These are phyloP conservation scores for Aythya baeri DNA, from an alignment of 2,113 vertebrate species.

Conservation along the genomic window DNA sequence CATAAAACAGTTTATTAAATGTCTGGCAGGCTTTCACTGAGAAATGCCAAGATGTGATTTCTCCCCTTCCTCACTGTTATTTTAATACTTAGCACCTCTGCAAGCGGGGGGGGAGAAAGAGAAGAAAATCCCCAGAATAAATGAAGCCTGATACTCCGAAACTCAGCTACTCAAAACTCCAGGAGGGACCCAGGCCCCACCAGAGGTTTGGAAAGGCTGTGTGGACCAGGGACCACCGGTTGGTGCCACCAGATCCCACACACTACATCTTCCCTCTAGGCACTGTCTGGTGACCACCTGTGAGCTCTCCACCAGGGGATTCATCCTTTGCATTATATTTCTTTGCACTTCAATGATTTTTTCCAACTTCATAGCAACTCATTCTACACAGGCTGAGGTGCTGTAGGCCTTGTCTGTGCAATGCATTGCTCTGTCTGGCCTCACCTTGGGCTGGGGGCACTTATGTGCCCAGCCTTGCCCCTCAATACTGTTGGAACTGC, in stretches of 20 bases:
- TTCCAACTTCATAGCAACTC: neutral
- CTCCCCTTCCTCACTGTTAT: neutral
- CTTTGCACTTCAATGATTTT: neutral
- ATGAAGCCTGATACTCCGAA: neutral
- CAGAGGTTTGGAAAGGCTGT: neutral
- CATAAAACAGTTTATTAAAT: slow-evolving; percentile 56
- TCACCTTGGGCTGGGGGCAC: neutral
- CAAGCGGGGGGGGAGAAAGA: neutral
- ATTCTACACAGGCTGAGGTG: neutral
- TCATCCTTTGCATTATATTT: neutral
- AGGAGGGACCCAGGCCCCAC: neutral
- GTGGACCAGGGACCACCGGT: neutral
- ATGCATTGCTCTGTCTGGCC: neutral
- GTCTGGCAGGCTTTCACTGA: slow-evolving; percentile 29
- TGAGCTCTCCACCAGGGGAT: neutral
- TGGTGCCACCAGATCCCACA: accelerated
- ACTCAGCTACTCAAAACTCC: neutral
- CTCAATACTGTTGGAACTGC: accelerated
- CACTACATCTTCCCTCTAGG: accelerated
- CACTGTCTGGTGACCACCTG: neutral
- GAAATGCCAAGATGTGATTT: slow-evolving; percentile 47
- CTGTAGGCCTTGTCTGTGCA: neutral
- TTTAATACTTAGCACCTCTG: slow-evolving; percentile 36
- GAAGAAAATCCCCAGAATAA: neutral
- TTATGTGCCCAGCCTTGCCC: neutral